Base-by-base conservation (phyloP, 2,113 vertebrate species). In the Geococcyx californianus region DNA sequence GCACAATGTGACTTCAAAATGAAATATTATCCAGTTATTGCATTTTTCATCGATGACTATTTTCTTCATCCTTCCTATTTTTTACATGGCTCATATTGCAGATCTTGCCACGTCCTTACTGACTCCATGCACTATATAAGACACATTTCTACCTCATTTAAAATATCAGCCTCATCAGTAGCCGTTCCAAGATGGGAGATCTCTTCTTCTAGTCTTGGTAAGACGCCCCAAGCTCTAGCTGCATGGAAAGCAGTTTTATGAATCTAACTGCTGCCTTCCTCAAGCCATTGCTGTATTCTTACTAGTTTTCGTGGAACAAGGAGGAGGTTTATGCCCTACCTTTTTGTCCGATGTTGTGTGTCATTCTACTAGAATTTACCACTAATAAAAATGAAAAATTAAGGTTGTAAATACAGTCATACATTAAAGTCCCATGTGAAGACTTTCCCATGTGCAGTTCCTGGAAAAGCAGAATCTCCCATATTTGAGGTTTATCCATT, bases 401-500 rank as follows among this genome's bases (percentile, higher is more conserved):
- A 42, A 56, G 55, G 31, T 29, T 33, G 31, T 13, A 40, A 74
- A 5, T 52, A 4, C 13, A 31, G 31, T 16, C 5, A 6, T 29
- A 44, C 21, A 4, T 15, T 28, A 17, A 45, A 31, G 74, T 69
- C 60, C 38, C 26, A 17, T 10, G 7, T 1, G 12, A 59, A 72
- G 66, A 51, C 16, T 14, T 20, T 16, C 2, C 16, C 1, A 3
- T 9, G 17, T 49, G 52, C 4, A 6, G 7, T 18, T 74, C 36
- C 40, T 15, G 29, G 33, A 33, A 17, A 33, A 56, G 54, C 18
- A 33, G 66, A 17, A 2, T 7, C 62, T 40, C 2, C 42, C 26
- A 2, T 6, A 0, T 4, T 9, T 18, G 10, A 44, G 8, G 8
- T 20, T 73, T 3, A 24, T 63, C 13, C 19, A 3, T 7, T 49